phyloP scores from a whole-genome alignment of 2,888 invertebrate genomes.

The Aphidius colemani region DNA sequence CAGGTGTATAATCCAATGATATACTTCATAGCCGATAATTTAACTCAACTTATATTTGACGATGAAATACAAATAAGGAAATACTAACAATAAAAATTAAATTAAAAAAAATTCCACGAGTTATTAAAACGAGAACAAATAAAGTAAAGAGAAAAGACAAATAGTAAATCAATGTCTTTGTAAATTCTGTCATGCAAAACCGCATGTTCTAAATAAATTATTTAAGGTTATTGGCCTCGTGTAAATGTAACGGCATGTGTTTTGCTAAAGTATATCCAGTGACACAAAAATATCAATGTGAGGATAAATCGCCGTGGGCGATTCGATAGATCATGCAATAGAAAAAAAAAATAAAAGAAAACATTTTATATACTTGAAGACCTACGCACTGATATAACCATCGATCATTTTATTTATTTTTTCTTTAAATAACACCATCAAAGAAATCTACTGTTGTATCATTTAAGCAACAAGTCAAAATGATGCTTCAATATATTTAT shows the following conservation, averaged over 20 bases:
- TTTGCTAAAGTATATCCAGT: constrained; percentile 19
- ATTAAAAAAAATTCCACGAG: constrained; percentile 7
- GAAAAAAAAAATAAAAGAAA: constrained; percentile 10
- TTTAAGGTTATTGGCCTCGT: constrained; percentile 55
- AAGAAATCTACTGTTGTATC: constrained; percentile 8
- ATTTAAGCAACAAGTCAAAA: neutral
- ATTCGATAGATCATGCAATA: constrained; percentile 21
- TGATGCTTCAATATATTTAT: too few relatives aligned
- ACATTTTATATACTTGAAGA: constrained; percentile 2
- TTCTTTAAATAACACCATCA: neutral
- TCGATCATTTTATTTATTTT: constrained; percentile 15
- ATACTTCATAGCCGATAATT: constrained; percentile 17
- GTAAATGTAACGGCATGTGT: constrained; percentile 52
- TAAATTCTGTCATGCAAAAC: constrained; percentile 14
- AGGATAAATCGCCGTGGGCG: constrained; percentile 21
- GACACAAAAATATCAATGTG: constrained; percentile 25
- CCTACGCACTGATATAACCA: constrained; percentile 3
- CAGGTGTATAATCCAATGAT: constrained; percentile 28
- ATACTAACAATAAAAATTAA: constrained; percentile 2
- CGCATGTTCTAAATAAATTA: constrained; percentile 12
- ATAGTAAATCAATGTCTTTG: constrained; percentile 5
- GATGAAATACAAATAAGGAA: neutral
- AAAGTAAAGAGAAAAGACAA: neutral
- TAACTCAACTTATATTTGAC: constrained; percentile 17
- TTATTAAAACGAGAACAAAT: neutral